Evolutionary conservation across 2,888 invertebrate genomes (phyloP), one percentile per base, ranked within the genome.

Genomic region (Lysandra bellargus): DNA sequence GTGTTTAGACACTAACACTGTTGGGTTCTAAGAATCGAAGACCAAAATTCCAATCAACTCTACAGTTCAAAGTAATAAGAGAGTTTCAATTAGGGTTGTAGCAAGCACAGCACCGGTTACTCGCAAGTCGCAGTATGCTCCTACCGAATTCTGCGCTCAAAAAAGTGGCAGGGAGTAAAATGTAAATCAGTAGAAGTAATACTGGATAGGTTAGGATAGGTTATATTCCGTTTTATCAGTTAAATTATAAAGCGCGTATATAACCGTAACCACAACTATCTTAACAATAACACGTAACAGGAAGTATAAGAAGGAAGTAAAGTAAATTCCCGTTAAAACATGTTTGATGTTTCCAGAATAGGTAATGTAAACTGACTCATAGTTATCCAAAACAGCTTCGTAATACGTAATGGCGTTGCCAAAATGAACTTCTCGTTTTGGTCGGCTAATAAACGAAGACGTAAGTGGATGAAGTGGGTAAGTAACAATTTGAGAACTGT

Each of bases 361-460:
- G 61, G 69, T 69, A 5, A 69, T 5, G 69, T 69, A 33, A 33
- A 69, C 69, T 69, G 69, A 69, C 69, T 69, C 69, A 69, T 33
- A 30, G 64, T 69, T 69, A 12, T 69, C 33, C 33, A 69, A 69
- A 69, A 33, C 69, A 33, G 33, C 1, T 69, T 33, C 14, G 69
- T 4, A 30, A 12, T 64, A 33, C 75, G 49, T 75, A 23, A 49
- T 75, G 44, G 49, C 69, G 1, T 33, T 69, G 69, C 69, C 23
- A 78, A 61, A 61, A 30, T n/a, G 9, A n/a, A 74, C 44, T 44
- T 44, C 74, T 44, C 74, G 9, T 74, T 74, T n/a, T 74, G 76
- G 30, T 30, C 57, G 14, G 37, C 23, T 76, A 76, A 53, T 57
- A 17, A 76, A 14, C 30, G 33, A 44, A 44, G 7, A 44, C 44